Conservation (phyloP, 2,797 vertebrate genomes). For the Cuculus canorus region DNA sequence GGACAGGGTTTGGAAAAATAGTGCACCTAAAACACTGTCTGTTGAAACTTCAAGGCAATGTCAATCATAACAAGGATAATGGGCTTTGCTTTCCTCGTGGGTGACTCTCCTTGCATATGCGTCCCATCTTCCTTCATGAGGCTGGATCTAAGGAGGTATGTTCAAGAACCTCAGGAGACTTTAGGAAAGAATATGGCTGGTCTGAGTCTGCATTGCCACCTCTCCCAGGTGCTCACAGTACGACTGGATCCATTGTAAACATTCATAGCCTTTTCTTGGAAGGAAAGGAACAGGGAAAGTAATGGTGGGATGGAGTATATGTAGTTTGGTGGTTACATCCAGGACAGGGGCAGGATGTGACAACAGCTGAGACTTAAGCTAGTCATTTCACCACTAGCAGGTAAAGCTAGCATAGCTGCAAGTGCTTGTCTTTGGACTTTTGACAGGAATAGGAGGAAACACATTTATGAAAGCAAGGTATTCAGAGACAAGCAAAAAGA, state of each 20-base stretch:
- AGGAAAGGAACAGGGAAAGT: neutral
- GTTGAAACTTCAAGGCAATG: neutral
- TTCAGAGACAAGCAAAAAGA: neutral
- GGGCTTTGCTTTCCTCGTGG: accelerated
- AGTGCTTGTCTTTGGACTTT: neutral
- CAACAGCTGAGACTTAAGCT: neutral
- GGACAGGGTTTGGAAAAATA: neutral
- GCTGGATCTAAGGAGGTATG: neutral
- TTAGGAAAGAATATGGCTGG: neutral
- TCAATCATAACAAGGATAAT: neutral
- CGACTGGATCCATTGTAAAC: neutral
- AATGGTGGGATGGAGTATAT: neutral
- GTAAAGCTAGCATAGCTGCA: neutral
- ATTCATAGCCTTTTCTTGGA: neutral
- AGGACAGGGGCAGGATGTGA: neutral
- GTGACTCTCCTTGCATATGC: accelerated
- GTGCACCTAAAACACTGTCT: neutral
- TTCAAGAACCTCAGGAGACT: neutral
- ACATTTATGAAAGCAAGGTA: neutral
- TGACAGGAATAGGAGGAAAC: neutral
- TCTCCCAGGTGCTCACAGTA: neutral
- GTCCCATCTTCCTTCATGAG: neutral
- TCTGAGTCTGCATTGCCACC: neutral
- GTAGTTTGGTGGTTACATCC: neutral
- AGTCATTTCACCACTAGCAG: neutral